Conservation (phyloP, 2,888 invertebrate species). For the Vesta saturnalis region DNA sequence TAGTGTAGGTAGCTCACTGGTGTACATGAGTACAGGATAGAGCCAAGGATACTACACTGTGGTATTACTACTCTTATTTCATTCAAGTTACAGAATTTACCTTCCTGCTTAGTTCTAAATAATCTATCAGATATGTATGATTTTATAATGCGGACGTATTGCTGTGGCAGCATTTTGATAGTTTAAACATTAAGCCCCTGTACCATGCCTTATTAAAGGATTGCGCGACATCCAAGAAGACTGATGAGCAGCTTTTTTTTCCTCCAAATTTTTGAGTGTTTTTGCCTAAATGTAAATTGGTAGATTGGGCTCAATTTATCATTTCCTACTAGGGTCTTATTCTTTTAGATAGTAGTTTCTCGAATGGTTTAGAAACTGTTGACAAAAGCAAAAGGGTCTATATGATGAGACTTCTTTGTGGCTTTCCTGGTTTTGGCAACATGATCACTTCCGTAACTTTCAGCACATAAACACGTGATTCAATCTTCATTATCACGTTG, state of each 20-base stretch:
- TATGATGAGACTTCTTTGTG: no score
- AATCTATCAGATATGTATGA: no score
- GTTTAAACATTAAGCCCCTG: background rate
- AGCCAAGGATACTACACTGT: background rate
- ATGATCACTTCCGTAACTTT: no score
- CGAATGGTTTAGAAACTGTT: no score
- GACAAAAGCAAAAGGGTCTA: no score
- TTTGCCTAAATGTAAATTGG: slow-evolving; percentile 2
- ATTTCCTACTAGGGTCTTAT: background rate
- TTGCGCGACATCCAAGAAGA: slow-evolving; percentile 6
- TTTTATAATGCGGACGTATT: no score
- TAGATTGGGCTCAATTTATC: background rate
- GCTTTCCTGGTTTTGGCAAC: no score
- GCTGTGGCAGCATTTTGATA: no score
- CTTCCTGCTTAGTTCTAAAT: no score
- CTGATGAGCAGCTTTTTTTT: background rate
- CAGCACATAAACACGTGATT: no score
- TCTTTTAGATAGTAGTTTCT: no score
- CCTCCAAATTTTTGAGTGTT: slow-evolving; percentile 1
- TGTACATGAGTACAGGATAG: background rate
- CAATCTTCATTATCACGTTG: no score
- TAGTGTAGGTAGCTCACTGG: background rate
- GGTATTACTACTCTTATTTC: background rate
- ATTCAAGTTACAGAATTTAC: background rate
- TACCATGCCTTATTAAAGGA: background rate